Percentiles rank a stretch among this genome's conserved stretches.
Evolutionary conservation across 1,140 invertebrate genomes (phyloP).

Genomic region (Bathynomus jamesi): DNA sequence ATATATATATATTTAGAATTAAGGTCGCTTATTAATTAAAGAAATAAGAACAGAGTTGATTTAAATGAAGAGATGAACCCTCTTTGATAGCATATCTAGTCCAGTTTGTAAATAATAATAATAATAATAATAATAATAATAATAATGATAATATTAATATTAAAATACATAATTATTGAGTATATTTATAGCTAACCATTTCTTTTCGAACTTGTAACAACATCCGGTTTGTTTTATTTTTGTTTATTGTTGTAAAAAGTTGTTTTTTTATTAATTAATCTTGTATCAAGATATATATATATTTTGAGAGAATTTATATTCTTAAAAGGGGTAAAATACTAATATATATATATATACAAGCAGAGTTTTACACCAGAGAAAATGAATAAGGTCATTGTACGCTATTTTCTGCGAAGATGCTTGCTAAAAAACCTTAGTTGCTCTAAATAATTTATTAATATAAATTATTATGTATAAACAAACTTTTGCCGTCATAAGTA

Average conservation of each 20-base stretch:
- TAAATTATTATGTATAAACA: too few relatives aligned
- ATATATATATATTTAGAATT: neutral
- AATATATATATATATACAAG: too few relatives aligned
- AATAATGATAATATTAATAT: too few relatives aligned
- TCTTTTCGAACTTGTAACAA: neutral
- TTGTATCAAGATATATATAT: conserved; percentile 1
- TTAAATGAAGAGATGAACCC: neutral
- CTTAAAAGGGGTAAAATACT: neutral
- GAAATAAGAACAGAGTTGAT: too few relatives aligned
- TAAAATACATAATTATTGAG: too few relatives aligned
- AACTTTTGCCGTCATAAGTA: neutral
- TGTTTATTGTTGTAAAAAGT: neutral
- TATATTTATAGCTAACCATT: conserved; percentile 1
- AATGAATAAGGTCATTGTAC: too few relatives aligned
- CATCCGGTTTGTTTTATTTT: neutral
- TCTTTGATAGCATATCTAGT: neutral
- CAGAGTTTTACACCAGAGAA: too few relatives aligned
- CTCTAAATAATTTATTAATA: too few relatives aligned
- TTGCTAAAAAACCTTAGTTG: too few relatives aligned
- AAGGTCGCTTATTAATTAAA: neutral
- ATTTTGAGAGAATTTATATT: neutral
- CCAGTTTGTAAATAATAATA: neutral
- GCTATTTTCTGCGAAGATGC: too few relatives aligned
- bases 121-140: neutral
- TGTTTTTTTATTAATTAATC: neutral